phyloP scores from a whole-genome alignment of 2,888 invertebrate genomes.

The Eristalinus aeneus region DNA sequence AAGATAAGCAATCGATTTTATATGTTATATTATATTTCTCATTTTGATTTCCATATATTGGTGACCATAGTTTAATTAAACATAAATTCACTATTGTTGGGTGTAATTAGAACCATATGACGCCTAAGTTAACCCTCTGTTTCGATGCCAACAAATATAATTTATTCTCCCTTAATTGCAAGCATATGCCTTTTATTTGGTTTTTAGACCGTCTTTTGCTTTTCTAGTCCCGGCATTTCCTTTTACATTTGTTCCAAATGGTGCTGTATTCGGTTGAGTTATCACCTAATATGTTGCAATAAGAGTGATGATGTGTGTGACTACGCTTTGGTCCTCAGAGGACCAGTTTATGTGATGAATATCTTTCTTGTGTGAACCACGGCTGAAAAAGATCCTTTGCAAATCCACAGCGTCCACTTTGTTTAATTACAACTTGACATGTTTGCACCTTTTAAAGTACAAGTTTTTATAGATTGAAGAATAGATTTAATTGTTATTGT shows the following conservation, averaged over 20 bases:
- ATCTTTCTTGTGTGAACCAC: conserved; percentile 9
- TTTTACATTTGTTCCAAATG: conserved; percentile 34
- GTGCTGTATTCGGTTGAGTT: conserved; percentile 48
- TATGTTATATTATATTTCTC: not conserved
- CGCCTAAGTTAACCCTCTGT: conserved; percentile 14
- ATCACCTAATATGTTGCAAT: conserved; percentile 59
- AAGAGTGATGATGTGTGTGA: conserved; percentile 67
- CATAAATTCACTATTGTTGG: not conserved
- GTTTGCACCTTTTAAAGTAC: not conserved
- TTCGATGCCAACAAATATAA: conserved; percentile 52
- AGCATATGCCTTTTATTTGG: conserved; percentile 60
- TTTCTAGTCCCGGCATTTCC: conserved; percentile 35
- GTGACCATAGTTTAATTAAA: conserved; percentile 20
- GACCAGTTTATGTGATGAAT: conserved; percentile 63
- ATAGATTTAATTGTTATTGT: not conserved
- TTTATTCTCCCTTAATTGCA: conserved; percentile 65
- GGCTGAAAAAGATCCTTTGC: conserved; percentile 45
- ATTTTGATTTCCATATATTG: not conserved
- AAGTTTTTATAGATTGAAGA: too few relatives aligned
- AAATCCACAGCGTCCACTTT: conserved; percentile 62
- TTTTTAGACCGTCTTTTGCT: not conserved
- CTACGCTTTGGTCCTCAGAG: conserved; percentile 60
- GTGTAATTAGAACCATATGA: conserved; percentile 50
- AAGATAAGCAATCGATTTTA: too few relatives aligned
- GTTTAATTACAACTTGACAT: conserved; percentile 47